phyloP scores from a whole-genome alignment of 2,888 invertebrate species.

The Drosophila cracens region DNA sequence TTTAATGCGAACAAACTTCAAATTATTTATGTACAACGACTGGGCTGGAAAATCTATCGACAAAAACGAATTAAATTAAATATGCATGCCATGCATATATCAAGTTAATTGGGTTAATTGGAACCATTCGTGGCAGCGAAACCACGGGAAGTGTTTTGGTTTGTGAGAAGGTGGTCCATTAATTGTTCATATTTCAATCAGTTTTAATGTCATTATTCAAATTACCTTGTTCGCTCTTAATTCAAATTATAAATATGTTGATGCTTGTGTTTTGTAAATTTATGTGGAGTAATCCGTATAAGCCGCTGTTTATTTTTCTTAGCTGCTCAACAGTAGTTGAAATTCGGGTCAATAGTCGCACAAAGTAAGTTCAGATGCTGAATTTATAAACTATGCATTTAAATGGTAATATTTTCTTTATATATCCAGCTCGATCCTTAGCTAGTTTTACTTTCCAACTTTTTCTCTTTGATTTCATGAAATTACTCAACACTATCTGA shows the following conservation, averaged over 20 bases:
- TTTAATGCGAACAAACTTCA: slow-evolving; percentile 55
- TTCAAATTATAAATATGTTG: slow-evolving; percentile 18
- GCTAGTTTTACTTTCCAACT: background rate
- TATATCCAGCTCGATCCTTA: background rate
- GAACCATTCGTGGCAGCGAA: slow-evolving; percentile 26
- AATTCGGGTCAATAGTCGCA: background rate
- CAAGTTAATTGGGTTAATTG: slow-evolving; percentile 76
- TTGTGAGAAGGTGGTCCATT: slow-evolving; percentile 4
- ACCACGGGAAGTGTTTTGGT: background rate
- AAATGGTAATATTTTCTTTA: background rate
- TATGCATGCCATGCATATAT: slow-evolving; percentile 72
- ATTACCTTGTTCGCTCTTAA: slow-evolving; percentile 31
- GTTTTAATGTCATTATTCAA: slow-evolving; percentile 37
- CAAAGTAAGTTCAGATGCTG: background rate
- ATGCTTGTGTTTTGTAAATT: background rate
- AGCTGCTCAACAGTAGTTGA: background rate
- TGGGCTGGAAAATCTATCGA: slow-evolving; percentile 19
- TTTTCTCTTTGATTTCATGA: background rate
- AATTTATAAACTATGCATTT: background rate
- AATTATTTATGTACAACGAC: slow-evolving; percentile 26
- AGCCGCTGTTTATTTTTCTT: background rate
- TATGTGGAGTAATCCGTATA: background rate
- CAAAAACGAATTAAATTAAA: slow-evolving; percentile 50
- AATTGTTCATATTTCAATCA: slow-evolving; percentile 29
- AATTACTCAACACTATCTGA: background rate